Conservation (phyloP, 2,797 vertebrate species). For the Chiloscyllium punctatum region DNA sequence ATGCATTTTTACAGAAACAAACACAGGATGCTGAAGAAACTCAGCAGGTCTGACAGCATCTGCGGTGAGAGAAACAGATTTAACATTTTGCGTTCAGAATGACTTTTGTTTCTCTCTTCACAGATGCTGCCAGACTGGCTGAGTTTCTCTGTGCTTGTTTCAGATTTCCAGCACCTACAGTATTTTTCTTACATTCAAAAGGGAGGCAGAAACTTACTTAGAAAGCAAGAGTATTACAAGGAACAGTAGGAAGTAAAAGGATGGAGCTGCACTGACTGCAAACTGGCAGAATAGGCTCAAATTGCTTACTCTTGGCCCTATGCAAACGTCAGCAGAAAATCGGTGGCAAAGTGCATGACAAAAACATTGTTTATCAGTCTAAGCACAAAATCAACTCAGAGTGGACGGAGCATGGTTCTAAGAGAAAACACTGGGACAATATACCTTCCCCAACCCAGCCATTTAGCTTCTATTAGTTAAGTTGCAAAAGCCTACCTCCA, state of each 20-base stretch:
- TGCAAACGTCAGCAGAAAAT: not conserved
- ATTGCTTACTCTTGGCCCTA: not conserved
- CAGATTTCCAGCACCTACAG: no score
- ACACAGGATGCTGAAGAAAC: no score
- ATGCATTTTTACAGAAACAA: no score
- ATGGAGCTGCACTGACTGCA: not conserved
- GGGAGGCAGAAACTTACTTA: not conserved
- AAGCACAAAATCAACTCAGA: not conserved
- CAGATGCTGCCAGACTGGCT: no score
- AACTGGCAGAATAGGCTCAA: not conserved
- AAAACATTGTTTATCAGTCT: not conserved
- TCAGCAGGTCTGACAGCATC: no score
- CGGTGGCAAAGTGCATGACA: not conserved
- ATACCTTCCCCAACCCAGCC: not conserved
- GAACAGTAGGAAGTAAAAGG: not conserved
- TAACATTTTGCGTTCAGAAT: no score
- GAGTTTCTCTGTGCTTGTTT: no score
- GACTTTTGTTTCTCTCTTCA: no score
- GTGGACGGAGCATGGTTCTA: not conserved
- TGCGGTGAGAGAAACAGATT: no score
- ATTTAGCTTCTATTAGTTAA: not conserved
- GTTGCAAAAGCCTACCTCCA: not conserved
- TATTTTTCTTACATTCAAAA: not conserved
- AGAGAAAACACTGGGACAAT: no score
- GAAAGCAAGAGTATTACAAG: not conserved